phyloP scores from a whole-genome alignment of 1,140 invertebrate genomes.

The Drosophila littoralis region DNA sequence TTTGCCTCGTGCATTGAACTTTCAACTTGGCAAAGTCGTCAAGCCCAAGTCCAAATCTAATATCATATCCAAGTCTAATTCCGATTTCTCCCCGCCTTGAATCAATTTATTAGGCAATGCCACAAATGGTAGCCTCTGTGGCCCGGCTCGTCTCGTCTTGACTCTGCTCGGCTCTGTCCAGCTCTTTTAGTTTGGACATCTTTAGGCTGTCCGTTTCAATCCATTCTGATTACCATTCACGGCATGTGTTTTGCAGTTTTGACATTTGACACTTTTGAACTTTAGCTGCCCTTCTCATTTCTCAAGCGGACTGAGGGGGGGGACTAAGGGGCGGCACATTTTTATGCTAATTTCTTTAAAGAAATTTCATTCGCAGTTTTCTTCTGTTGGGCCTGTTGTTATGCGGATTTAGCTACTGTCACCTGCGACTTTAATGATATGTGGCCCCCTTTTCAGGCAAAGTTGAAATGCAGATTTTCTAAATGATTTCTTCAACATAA shows the following conservation, averaged over 20 bases:
- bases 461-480: slow-evolving; percentile 22
- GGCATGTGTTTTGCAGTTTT: slow-evolving; percentile 56
- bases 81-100: slow-evolving; percentile 41
- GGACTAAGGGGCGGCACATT: slow-evolving; percentile 29
- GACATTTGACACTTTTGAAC: slow-evolving; percentile 73
- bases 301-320: too few species aligned
- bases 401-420: slow-evolving; percentile 52
- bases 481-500: slow-evolving; percentile 29
- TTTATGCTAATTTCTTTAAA: slow-evolving; percentile 67
- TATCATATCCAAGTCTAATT: slow-evolving; percentile 23
- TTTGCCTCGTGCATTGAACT: slow-evolving; percentile 67
- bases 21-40: slow-evolving; percentile 53
- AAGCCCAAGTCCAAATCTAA: background rate
- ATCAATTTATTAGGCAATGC: slow-evolving; percentile 67
- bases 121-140: slow-evolving; percentile 13
- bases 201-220: slow-evolving; percentile 32
- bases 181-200: slow-evolving; percentile 50
- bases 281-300: slow-evolving; percentile 12
- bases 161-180: background rate
- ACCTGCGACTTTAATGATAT: slow-evolving; percentile 23
- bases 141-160: background rate
- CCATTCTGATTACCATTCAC: slow-evolving; percentile 38
- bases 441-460: slow-evolving; percentile 17
- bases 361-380: slow-evolving; percentile 45
- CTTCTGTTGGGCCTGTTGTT: slow-evolving; percentile 41